Evolutionary conservation across 2,797 vertebrate species (phyloP).

Genomic region (Intellagama lesueurii): DNA sequence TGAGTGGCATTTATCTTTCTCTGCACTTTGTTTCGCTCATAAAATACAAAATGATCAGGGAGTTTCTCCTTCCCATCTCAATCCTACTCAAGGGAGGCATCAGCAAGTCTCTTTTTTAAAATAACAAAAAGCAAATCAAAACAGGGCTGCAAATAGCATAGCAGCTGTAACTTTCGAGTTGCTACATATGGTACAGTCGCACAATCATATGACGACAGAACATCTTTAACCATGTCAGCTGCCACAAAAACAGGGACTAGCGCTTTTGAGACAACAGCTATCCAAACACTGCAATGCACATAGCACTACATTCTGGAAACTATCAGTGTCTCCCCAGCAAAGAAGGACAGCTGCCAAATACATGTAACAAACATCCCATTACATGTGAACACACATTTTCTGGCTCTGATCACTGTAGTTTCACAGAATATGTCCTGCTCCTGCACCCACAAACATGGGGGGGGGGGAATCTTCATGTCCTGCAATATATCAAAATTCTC

Average conservation of each 20-base stretch:
- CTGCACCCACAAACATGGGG: too few relatives aligned
- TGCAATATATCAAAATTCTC: too few relatives aligned
- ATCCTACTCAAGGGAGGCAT: not conserved
- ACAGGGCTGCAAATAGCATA: not conserved
- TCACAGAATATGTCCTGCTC: too few relatives aligned
- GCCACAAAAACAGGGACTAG: constrained; percentile 21
- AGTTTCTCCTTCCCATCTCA: not conserved
- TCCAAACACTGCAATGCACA: not conserved
- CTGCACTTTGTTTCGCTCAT: not conserved
- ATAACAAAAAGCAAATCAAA: constrained; percentile 16
- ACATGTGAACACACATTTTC: too few relatives aligned
- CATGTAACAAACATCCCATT: too few relatives aligned
- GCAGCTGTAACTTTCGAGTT: not conserved
- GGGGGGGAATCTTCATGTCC: too few relatives aligned
- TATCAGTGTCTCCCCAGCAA: not conserved
- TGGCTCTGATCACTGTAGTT: too few relatives aligned
- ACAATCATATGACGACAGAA: constrained; percentile 14
- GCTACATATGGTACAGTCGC: not conserved
- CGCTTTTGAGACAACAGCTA: not conserved
- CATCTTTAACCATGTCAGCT: constrained; percentile 30
- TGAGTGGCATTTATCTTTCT: not conserved
- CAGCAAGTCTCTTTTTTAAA: constrained; percentile 25
- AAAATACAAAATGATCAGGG: not conserved
- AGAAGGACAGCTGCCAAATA: too few relatives aligned
- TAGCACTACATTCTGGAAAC: not conserved